Base-by-base conservation (phyloP, 2,113 vertebrate genomes). In the Phylloscopus trochiloides region DNA sequence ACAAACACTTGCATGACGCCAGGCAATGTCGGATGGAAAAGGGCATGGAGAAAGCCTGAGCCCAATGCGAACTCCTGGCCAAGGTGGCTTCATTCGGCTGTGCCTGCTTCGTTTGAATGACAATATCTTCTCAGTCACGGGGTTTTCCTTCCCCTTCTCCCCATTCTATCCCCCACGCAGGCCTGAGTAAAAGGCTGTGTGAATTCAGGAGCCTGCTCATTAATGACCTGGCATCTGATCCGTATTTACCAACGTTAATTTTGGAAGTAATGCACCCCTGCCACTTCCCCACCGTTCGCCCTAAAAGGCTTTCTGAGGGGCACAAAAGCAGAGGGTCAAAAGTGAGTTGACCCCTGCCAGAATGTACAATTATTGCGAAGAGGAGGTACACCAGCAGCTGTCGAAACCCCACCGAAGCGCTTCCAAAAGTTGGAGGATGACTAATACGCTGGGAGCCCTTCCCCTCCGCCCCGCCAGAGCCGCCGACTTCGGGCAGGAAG, bases 291-390 rank as follows among this genome's bases (percentile, higher is more conserved):
- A 81, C 97, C 92, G 96, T 98, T 97, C 95, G 90, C 96, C 97
- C 97, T 95, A 90, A 98, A 98, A 97, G 97, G 96, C 96, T 97
- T 97, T 97, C 91, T 79, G 97, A 88, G 14, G 22, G 25, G 80
- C 95, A 98, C 97, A 97, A 98, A 98, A 94, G 97, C 80, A 65
- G 47, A 32, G 93, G 98, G 98, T 98, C 98, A 98, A 97, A 98
- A 98, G 98, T 98, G 97, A 98, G 96, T 92, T 98, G 98, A 98
- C 98, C 98, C 96, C 95, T 90, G 96, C 94, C 98, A 98, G 98
- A 98, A 98, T 92, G 98, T 97, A 98, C 98, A 98, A 98, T 98
- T 98, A 98, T 98, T 96, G 97, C 97, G 59, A 87, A 94, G 92
- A 93, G 88, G 96, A 92, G 76, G 96, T 81, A 96, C 96, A 95